Evolutionary conservation across 2,888 invertebrate species (phyloP), one percentile per base, ranked within the genome.

Genomic region (Synergus itoensis): DNA sequence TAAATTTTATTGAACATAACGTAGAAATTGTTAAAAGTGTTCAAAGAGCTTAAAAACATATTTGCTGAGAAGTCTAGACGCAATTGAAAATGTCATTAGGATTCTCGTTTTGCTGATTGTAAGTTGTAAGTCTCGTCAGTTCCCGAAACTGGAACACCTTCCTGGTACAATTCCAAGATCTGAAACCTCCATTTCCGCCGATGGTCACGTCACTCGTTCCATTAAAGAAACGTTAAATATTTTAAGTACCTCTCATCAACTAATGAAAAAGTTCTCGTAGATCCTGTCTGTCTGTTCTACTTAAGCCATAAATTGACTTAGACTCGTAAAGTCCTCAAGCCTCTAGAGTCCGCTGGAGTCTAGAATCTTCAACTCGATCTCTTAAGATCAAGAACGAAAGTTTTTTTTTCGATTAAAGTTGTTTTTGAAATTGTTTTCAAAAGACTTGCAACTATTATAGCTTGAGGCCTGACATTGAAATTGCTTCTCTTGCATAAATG

Each of bases 401-500:
- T 7, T 48, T 48, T 48, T 48, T 48, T 36, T 7, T 28, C 14
- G 48, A 48, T n/a, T 16, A 7, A 48, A 16, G 48, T 7, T 48
- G 16, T 48, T 48, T 48, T 48, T 48, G 8, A 48, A 53, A 53
- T n/a, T n/a, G 53, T 18, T 18, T 53, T 18, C n/a, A n/a, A n/a
- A 9, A n/a, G 16, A 3, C 9, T 9, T 53, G 8, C 3, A n/a
- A 36, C 36, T 36, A 21, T 60, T 28, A 12, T 11, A 21, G 5
- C 60, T 21, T 12, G 21, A 4, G 21, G 21, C 9, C 12, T 12
- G 14, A 21, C 21, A 60, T n/a, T 45, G 45, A 45, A 45, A 45
- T 45, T 60, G 14, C 21, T 60, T 60, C 60, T 60, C 60, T 60
- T 60, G 18, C 60, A 60, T 60, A 60, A 53, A 53, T 53, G n/a